phyloP scores from a whole-genome alignment of 2,888 invertebrate species.

The Scaptomyza reducta region DNA sequence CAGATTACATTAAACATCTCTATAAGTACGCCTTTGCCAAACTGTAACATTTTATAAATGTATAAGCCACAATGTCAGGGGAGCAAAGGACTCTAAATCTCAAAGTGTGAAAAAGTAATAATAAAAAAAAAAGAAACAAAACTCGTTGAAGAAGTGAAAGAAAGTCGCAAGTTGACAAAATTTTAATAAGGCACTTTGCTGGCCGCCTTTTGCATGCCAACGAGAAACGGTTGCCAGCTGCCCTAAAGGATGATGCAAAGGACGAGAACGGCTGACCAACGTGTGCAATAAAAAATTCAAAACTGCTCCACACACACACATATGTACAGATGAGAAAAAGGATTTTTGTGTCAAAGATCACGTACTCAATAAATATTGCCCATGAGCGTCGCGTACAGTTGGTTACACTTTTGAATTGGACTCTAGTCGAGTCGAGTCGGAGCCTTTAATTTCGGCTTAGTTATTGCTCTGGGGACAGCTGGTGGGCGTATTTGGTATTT shows the following conservation, averaged over 20 bases:
- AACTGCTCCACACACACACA: slow-evolving; percentile 83
- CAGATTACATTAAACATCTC: slow-evolving; percentile 8
- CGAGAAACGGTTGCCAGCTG: slow-evolving; percentile 53
- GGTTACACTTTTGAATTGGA: slow-evolving; percentile 60
- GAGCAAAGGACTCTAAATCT: slow-evolving; percentile 36
- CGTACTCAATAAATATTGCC: slow-evolving; percentile 85
- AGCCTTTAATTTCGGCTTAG: slow-evolving; percentile 52
- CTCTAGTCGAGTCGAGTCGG: slow-evolving; percentile 3
- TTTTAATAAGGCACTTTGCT: slow-evolving; percentile 77
- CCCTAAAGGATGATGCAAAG: slow-evolving; percentile 38
- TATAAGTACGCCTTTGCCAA: slow-evolving; percentile 1
- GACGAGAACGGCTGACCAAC: slow-evolving; percentile 33
- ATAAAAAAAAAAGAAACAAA: slow-evolving; percentile 33
- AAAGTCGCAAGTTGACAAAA: slow-evolving; percentile 73
- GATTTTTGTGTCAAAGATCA: slow-evolving; percentile 83
- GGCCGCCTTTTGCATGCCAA: slow-evolving; percentile 71
- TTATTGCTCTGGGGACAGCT: slow-evolving; percentile 51
- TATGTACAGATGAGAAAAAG: slow-evolving; percentile 25
- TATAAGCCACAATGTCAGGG: slow-evolving; percentile 64
- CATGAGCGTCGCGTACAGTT: slow-evolving; percentile 74
- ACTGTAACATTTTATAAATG: slow-evolving; percentile 47
- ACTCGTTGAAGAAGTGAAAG: slow-evolving; percentile 7
- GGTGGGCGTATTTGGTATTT: slow-evolving; percentile 48
- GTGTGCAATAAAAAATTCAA: slow-evolving; percentile 82
- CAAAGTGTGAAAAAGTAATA: slow-evolving; percentile 64